Base-by-base conservation (phyloP, 2,113 vertebrate species). In the Cichladusa arquata region DNA sequence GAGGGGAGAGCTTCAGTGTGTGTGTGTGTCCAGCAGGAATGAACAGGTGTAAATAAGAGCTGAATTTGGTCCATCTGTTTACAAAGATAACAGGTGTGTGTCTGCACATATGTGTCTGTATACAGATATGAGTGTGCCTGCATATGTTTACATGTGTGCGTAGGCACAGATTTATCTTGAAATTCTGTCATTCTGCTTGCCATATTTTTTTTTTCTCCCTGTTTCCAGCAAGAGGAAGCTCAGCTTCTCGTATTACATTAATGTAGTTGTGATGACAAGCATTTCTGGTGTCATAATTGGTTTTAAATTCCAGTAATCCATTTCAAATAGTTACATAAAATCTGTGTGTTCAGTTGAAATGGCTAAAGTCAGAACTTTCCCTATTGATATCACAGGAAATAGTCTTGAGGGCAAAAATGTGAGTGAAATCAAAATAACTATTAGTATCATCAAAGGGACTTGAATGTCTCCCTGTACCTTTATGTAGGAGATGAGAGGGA, bases 281-380 rank as follows among this genome's bases (percentile, higher is more conserved):
- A 95, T 95, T 96, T 97, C 96, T 98, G 92, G 97, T 95, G 93
- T 97, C 96, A 95, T 96, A 97, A 97, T 97, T 96, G 97, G 86
- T 96, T 98, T 98, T 97, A 98, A 96, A 98, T 97, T 97, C 97
- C 97, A 92, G 90, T 96, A 97, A 97, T 97, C 94, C 95, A 95
- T 97, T 97, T 91, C 85, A 96, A 95, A 97, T 94, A 93, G 94
- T 96, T 97, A 95, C 97, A 97, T 96, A 96, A 97, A 96, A 96
- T 96, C 82, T 86, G 72, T 90, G 76, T 53, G 95, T 83, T 97
- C 96, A 93, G 12, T 88, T 91, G 96, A 96, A 97, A 97, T 96
- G 96, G 97, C 96, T 96, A 67, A 93, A 97, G 96, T 93, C 96
- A 96, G 96, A 96, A 97, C 95, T 97, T 97, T 94, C 2, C 57